phyloP scores from a whole-genome alignment of 2,797 vertebrate genomes.

The Betta splendens region DNA sequence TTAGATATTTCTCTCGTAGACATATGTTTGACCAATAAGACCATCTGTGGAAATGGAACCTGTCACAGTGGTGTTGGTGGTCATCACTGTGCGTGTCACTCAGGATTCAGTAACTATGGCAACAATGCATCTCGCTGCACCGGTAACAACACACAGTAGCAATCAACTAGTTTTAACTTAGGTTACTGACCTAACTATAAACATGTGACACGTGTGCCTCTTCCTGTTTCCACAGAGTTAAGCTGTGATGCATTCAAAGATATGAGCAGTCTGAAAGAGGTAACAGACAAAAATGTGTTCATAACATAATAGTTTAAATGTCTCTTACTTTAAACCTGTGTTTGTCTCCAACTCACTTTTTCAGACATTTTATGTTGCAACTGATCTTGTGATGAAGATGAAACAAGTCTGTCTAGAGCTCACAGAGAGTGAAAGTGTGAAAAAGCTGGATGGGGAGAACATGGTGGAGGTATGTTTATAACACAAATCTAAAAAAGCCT shows the following conservation, averaged over 20 bases:
- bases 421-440: slow-evolving; percentile 7
- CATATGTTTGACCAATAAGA: slow-evolving; percentile 57
- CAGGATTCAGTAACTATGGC: slow-evolving; percentile 73
- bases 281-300: slow-evolving; percentile 24
- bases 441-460: slow-evolving; percentile 14
- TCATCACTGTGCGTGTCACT: slow-evolving; percentile 64
- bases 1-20: slow-evolving; percentile 61
- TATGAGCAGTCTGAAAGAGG: slow-evolving; percentile 27
- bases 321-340: too few relatives aligned
- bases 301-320: too few relatives aligned
- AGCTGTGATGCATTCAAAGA: slow-evolving; percentile 53
- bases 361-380: slow-evolving; percentile 30
- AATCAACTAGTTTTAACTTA: slow-evolving; percentile 4
- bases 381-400: slow-evolving; percentile 21
- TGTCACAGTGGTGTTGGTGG: slow-evolving; percentile 43
- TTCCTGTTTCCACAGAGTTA: slow-evolving; percentile 52
- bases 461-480: slow-evolving; percentile 65
- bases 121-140: slow-evolving; percentile 50
- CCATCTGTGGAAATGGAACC: slow-evolving; percentile 73
- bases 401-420: slow-evolving; percentile 41
- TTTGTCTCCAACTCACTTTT: slow-evolving; percentile 2
- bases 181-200: too few relatives aligned
- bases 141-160: slow-evolving; percentile 47
- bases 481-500: too few relatives aligned
- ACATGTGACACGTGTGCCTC: too few relatives aligned